Percentiles rank a stretch among this genome's conserved stretches.
phyloP scores from a whole-genome alignment of 2,797 vertebrate species.

The Micropoecilia bifurca region DNA sequence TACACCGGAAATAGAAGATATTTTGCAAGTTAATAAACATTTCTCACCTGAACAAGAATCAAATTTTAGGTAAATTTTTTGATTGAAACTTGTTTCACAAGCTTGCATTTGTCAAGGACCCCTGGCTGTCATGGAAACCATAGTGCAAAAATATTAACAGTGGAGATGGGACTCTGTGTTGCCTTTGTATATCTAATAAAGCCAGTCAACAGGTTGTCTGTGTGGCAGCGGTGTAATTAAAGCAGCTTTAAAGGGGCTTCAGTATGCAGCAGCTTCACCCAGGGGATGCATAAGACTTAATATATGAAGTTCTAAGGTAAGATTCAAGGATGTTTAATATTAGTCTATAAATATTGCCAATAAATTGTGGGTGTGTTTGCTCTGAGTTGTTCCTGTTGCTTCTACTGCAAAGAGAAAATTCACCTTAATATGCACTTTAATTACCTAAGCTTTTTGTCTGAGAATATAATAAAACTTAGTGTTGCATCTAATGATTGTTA shows the following conservation, averaged over 20 bases:
- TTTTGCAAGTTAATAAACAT: neutral
- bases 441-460: neutral
- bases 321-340: slow-evolving; percentile 6
- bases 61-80: neutral
- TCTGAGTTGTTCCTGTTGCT: neutral
- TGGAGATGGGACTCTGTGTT: neutral
- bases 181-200: slow-evolving; percentile 22
- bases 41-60: neutral
- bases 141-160: neutral
- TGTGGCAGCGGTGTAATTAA: slow-evolving; percentile 50
- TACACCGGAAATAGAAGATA: too few relatives aligned
- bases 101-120: neutral
- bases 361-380: neutral
- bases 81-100: neutral
- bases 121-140: neutral
- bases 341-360: neutral
- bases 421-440: neutral
- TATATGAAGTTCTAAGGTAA: neutral
- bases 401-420: neutral
- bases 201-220: slow-evolving; percentile 42
- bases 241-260: slow-evolving; percentile 33
- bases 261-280: slow-evolving; percentile 14
- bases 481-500: too few relatives aligned
- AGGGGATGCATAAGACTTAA: neutral
- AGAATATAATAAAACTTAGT: neutral